A percentile compares a stretch with the other conserved stretches of the same genome.
phyloP scores from a whole-genome alignment of 2,113 vertebrate species.

The Mustela nigripes region DNA sequence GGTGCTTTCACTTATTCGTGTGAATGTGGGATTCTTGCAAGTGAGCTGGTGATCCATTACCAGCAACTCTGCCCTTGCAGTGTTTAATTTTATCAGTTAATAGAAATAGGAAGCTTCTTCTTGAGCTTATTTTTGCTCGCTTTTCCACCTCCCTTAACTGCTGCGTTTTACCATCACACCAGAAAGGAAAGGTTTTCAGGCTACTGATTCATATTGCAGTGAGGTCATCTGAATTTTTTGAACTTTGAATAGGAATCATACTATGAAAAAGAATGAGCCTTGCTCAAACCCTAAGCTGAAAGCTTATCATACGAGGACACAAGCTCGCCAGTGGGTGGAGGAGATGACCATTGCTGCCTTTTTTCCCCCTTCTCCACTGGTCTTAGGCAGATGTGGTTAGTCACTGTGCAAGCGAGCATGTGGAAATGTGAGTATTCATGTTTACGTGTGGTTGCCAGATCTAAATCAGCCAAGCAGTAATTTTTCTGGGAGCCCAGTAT shows the following conservation, averaged over 20 bases:
- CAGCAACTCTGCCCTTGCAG: accelerated
- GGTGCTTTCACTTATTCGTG: not conserved
- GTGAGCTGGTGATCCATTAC: not conserved
- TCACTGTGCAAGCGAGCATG: conserved; percentile 23
- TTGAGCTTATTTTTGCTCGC: conserved; percentile 59
- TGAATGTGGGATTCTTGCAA: not conserved
- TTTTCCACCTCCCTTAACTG: conserved; percentile 47
- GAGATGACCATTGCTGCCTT: not conserved
- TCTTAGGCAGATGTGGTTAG: not conserved
- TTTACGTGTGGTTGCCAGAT: conserved; percentile 41
- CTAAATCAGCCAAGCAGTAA: not conserved
- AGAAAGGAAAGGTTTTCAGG: conserved; percentile 37
- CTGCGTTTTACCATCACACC: not conserved
- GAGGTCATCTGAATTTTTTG: conserved; percentile 15
- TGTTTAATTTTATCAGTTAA: conserved; percentile 60
- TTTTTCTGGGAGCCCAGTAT: conserved; percentile 32
- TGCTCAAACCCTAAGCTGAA: not conserved
- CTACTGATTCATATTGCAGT: not conserved
- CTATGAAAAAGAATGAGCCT: not conserved
- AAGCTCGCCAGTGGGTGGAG: not conserved
- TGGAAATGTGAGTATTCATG: not conserved
- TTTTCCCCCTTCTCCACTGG: not conserved
- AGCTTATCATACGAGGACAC: conserved; percentile 56
- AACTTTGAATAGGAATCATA: conserved; percentile 41
- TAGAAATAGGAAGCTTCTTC: conserved; percentile 36